Base-by-base conservation (phyloP, 2,797 vertebrate genomes). In the Cyclopterus lumpus region DNA sequence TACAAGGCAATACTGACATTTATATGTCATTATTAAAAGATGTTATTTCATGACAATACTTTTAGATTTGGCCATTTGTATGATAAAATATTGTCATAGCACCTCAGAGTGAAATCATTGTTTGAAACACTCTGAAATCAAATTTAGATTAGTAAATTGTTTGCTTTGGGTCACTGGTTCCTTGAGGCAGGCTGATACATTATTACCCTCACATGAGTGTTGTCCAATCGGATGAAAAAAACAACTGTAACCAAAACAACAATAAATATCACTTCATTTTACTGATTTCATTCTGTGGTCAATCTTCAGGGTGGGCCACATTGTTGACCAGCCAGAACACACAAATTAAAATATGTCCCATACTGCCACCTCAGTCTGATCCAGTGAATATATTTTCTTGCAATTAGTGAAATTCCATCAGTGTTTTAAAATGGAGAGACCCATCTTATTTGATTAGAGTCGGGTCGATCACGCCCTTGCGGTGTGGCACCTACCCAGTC, bases 401-500 rank as follows among this genome's bases (percentile, higher is more conserved):
- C 42, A 73, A 71, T 84, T 71, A 77, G 46, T 58, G n/a, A 71
- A 84, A 82, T 62, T 51, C 15, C 67, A 40, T 70, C 65, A 26
- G 32, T 10, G 8, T 34, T 69, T 63, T 54, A 72, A 68, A 82
- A 38, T 64, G 68, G 81, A 81, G 77, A 76, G 60, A 71, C 10
- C 30, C 28, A 0, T 26, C 49, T 14, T 26, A 6, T 79, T 81
- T 61, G 15, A 81, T 85, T 69, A 48, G 34, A 63, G 59, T 75
- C 20, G 8, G 57, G 81, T 73, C 58, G 24, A 69, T 74, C 67
- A 63, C 69, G 42, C 74, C 75, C 63, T 69, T 63, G 81, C 7
- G 79, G 83, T 24, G 51, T 87, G 86, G 89, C 75, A 18, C 57
- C 0, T 22, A n/a, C 73, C 79, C 80, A 72, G 65, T 18, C 73